phyloP scores from a whole-genome alignment of 2,888 invertebrate genomes.

The Limnephilus rhombicus region DNA sequence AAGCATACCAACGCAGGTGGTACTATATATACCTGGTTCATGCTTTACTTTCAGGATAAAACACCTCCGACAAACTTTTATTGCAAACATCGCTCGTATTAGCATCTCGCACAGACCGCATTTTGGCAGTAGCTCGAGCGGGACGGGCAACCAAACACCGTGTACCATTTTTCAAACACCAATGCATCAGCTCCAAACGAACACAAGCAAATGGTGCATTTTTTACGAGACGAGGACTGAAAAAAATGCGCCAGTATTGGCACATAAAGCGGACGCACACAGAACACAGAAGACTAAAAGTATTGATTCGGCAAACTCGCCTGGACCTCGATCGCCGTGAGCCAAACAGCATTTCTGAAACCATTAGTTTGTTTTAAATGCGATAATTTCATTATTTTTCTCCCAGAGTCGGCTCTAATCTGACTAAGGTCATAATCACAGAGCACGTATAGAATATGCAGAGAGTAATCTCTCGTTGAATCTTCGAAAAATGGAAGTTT shows the following conservation, averaged over 20 bases:
- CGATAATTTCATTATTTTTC: not conserved
- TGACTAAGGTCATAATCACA: not conserved
- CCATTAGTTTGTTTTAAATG: not conserved
- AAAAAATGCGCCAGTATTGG: conserved; percentile 48
- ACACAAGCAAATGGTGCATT: conserved; percentile 18
- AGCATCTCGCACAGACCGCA: not conserved
- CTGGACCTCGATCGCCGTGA: conserved; percentile 49
- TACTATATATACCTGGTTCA: too few species aligned
- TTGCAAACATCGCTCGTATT: not conserved
- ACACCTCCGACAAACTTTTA: not conserved
- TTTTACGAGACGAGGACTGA: conserved; percentile 46
- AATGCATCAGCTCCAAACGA: not conserved
- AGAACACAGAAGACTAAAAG: not conserved
- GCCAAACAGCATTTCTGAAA: conserved; percentile 17
- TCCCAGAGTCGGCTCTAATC: not conserved
- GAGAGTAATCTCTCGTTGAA: not conserved
- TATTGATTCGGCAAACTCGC: conserved; percentile 50
- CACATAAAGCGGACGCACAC: conserved; percentile 35
- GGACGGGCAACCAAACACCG: not conserved
- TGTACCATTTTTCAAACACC: conserved; percentile 1
- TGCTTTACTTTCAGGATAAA: not conserved
- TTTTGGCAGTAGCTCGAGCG: not conserved
- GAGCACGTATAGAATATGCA: not conserved
- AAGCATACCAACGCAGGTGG: not conserved
- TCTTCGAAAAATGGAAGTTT: not conserved